Evolutionary conservation across 2,797 vertebrate genomes (phyloP), one percentile per base, ranked within the genome.

Genomic region (Cottoperca gobio): DNA sequence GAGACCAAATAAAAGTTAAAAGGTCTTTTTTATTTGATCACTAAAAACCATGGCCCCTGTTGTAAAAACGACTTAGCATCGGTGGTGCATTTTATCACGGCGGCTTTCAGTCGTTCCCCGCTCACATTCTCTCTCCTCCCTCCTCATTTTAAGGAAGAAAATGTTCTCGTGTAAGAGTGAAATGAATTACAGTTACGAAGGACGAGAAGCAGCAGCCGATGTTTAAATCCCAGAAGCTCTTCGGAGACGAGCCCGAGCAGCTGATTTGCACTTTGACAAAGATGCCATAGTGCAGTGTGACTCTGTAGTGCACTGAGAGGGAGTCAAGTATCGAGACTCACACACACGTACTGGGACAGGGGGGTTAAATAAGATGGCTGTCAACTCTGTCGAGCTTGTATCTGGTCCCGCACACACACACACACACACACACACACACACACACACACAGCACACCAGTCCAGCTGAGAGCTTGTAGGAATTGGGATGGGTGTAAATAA

Each of bases 1-100:
- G 86, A 86, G 91, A 92, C 86, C 92, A 86, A 88, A 93, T 94
- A 93, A 94, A 95, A 93, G 87, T 91, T 93, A 93, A 94, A 94
- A 91, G 92, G 84, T 89, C 86, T 70, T 71, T 94, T 95, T 94
- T 93, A 94, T 95, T 91, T 91, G 89, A 91, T 92, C 91, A 86
- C 92, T 93, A 91, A 94, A 93, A 95, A 89, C 81, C 90, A 86
- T 79, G 79, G 78, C 76, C 82, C 82, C 79, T 58, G 75, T 82
- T 85, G 88, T 92, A 91, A 87, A 58, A 89, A 87, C 28, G 45
- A 59, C 75, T 84, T 76, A 61, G 85, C 85, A 58, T 90, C 59
- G 86, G 85, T 81, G 89, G 73, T 21, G 59, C 42, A 19, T 90
- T 92, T 92, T 91, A 92, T 90, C 83, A 21, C 67, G 10, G 54